Evolutionary conservation across 2,888 invertebrate species (phyloP).

Genomic region (Eilema griseolum): DNA sequence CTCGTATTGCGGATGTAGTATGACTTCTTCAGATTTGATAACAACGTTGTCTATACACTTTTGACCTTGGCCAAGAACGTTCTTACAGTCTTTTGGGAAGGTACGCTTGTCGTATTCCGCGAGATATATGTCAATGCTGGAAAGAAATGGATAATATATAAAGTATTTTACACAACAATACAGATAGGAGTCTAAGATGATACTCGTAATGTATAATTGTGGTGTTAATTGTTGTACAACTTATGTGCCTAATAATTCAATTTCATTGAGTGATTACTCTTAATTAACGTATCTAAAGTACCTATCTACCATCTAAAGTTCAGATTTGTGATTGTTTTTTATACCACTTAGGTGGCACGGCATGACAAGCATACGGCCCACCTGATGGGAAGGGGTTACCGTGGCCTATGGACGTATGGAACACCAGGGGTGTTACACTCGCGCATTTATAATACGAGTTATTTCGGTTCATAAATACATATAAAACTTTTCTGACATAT

Average conservation of each 20-base stretch:
- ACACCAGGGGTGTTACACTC: too few species aligned
- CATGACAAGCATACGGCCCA: too few species aligned
- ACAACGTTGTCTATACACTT: slow-evolving; percentile 73
- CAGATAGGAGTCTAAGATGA: too few species aligned
- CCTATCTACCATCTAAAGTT: not conserved
- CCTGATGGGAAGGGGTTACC: too few species aligned
- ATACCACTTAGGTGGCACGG: too few species aligned
- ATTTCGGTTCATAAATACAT: not conserved
- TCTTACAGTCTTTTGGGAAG: slow-evolving; percentile 75
- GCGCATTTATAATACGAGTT: not conserved
- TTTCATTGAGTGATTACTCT: not conserved
- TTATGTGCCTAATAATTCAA: too few species aligned
- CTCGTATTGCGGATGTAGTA: slow-evolving; percentile 70
- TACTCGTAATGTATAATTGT: too few species aligned
- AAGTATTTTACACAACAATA: not conserved
- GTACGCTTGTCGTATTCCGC: slow-evolving; percentile 80
- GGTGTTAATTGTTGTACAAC: too few species aligned
- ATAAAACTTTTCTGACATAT: not conserved
- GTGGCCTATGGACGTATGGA: too few species aligned
- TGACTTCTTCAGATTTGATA: slow-evolving; percentile 64
- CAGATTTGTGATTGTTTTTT: too few species aligned
- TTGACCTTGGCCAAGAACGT: slow-evolving; percentile 57
- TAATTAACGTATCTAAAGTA: not conserved
- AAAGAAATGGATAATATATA: slow-evolving; percentile 21
- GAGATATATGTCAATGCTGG: slow-evolving; percentile 71